Conservation (phyloP, 1,140 invertebrate genomes). For the Drosophila jambulina region DNA sequence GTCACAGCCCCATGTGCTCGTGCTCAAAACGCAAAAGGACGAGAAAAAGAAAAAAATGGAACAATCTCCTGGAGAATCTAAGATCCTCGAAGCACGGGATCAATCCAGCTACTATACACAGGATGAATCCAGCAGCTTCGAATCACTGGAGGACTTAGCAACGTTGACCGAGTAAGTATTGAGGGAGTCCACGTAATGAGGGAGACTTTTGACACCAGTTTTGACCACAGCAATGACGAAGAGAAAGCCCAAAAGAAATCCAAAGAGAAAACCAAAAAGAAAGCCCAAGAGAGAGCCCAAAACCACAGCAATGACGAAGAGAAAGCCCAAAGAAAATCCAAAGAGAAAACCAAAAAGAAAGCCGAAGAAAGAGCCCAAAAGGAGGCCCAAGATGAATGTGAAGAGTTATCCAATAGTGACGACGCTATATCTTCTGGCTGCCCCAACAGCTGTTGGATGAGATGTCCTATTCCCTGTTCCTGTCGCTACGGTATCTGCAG, state of each 20-base stretch:
- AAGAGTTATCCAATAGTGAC: too few species aligned
- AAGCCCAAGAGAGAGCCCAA: too few species aligned
- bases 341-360: too few species aligned
- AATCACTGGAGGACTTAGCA: neutral
- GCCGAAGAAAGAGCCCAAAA: too few species aligned
- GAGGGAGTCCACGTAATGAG: neutral
- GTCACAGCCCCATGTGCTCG: neutral
- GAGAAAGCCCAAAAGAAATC: neutral
- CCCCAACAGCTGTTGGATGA: constrained; percentile 8
- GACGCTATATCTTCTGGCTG: neutral
- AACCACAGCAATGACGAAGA: too few species aligned
- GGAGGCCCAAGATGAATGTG: too few species aligned
- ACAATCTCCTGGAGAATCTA: neutral
- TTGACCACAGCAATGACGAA: neutral
- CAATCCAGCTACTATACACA: neutral
- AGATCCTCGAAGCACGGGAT: neutral
- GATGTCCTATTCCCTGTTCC: constrained; percentile 4
- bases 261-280: too few species aligned
- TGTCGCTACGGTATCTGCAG: constrained; percentile 13
- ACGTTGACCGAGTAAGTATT: neutral
- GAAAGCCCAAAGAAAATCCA: too few species aligned
- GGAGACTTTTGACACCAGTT: neutral
- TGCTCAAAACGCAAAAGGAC: neutral
- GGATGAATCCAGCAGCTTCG: neutral
- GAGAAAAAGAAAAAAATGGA: neutral